Conservation (phyloP, 2,888 invertebrate species). For the Agonopterix heracliana region DNA sequence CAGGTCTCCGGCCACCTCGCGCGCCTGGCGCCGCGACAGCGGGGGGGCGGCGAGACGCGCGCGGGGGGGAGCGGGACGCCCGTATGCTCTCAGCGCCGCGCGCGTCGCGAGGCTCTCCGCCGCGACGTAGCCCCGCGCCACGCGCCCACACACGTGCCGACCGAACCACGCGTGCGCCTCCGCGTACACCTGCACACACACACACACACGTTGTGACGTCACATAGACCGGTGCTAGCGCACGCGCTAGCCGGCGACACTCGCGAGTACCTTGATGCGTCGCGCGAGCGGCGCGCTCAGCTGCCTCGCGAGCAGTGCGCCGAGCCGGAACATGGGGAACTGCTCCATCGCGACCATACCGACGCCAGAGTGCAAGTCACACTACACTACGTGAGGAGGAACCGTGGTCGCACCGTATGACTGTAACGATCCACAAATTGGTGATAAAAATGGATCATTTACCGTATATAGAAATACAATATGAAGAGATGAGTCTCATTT, state of each 20-base stretch:
- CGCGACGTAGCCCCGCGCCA: conserved; percentile 24
- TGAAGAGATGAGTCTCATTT: too few relatives aligned
- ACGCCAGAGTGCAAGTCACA: too few relatives aligned
- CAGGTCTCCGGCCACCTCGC: conserved; percentile 31
- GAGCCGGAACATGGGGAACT: conserved; percentile 40
- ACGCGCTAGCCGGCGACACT: not conserved
- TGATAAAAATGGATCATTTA: too few relatives aligned
- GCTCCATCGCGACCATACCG: conserved; percentile 5
- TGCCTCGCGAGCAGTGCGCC: conserved; percentile 39
- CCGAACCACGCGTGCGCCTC: conserved; percentile 28
- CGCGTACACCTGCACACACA: conserved; percentile 25
- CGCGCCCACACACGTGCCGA: conserved; percentile 23
- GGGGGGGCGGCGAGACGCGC: conserved; percentile 16
- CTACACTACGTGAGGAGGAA: too few relatives aligned
- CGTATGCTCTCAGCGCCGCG: conserved; percentile 28
- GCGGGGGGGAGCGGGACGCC: conserved; percentile 10
- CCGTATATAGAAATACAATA: too few relatives aligned
- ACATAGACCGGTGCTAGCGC: not conserved
- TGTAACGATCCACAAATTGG: too few relatives aligned
- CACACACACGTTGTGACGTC: not conserved
- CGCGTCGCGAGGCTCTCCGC: conserved; percentile 29
- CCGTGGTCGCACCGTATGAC: too few relatives aligned
- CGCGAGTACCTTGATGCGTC: conserved; percentile 29
- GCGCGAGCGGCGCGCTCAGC: conserved; percentile 34
- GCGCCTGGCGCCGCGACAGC: conserved; percentile 23